phyloP scores from a whole-genome alignment of 2,888 invertebrate genomes.

The Seladonia tumulorum region DNA sequence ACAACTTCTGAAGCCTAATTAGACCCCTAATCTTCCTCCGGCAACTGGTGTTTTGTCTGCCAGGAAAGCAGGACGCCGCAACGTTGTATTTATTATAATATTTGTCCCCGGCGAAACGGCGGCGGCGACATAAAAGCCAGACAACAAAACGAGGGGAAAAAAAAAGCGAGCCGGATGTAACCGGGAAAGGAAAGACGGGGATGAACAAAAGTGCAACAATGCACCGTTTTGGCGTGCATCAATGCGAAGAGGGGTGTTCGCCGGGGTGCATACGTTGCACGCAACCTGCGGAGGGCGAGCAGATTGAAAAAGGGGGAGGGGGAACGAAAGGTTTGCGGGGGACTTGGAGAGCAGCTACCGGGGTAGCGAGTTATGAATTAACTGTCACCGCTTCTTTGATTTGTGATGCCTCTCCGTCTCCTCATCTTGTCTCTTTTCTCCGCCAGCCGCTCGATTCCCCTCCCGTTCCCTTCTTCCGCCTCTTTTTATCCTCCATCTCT shows the following conservation, averaged over 20 bases:
- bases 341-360: conserved; percentile 54
- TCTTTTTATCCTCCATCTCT: not conserved
- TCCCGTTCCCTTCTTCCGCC: not conserved
- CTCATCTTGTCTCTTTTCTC: conserved; percentile 34
- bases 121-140: conserved; percentile 13
- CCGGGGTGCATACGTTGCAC: conserved; percentile 66
- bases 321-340: conserved; percentile 43
- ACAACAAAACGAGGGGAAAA: not conserved
- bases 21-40: no score
- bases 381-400: conserved; percentile 78
- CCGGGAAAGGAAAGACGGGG: conserved; percentile 24
- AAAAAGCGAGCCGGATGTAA: conserved; percentile 7
- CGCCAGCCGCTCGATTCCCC: conserved; percentile 6
- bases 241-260: conserved; percentile 42
- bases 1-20: no score
- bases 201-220: conserved; percentile 62
- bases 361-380: conserved; percentile 78
- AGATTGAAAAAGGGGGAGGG: conserved; percentile 71
- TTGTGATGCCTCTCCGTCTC: conserved; percentile 68
- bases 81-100: conserved; percentile 11
- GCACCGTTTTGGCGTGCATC: conserved; percentile 31
- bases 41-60: no score
- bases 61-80: not conserved
- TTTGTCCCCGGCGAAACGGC: not conserved
- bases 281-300: conserved; percentile 70